Evolutionary conservation across 2,113 vertebrate species (phyloP).

Genomic region (Uria lomvia): DNA sequence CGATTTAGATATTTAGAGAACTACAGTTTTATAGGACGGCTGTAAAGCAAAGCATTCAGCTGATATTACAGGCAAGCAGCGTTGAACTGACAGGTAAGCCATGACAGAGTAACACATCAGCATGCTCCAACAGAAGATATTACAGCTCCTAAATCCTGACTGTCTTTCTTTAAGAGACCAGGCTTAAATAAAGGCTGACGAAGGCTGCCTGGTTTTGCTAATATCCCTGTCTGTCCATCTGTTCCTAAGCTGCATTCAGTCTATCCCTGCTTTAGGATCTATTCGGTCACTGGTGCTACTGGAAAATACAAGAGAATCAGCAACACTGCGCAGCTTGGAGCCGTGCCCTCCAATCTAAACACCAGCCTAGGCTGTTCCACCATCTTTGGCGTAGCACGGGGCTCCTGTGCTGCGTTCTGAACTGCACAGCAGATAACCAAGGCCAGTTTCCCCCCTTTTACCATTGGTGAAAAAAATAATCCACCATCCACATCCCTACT

Average conservation of each 20-base stretch:
- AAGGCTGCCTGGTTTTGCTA: neutral
- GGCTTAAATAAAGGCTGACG: neutral
- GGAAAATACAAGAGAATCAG: neutral
- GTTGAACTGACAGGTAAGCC: neutral
- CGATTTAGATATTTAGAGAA: neutral
- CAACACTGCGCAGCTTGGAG: neutral
- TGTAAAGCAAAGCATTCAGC: neutral
- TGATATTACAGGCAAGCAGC: neutral
- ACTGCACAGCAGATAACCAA: neutral
- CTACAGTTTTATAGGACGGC: neutral
- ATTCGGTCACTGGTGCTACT: neutral
- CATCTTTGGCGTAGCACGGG: accelerated
- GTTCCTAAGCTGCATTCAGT: neutral
- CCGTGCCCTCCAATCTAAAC: neutral
- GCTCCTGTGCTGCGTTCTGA: neutral
- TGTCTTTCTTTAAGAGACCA: neutral
- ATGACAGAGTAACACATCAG: accelerated
- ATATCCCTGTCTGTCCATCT: neutral
- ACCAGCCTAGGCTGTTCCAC: neutral
- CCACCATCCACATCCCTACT: neutral
- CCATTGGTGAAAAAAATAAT: accelerated
- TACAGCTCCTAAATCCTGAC: neutral
- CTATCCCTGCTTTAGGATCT: neutral
- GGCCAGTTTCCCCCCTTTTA: neutral
- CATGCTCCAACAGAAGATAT: neutral